A percentile compares a stretch with the other conserved stretches of the same genome.
Evolutionary conservation across 2,888 invertebrate genomes (phyloP).

Genomic region (Drosophila silvestris): DNA sequence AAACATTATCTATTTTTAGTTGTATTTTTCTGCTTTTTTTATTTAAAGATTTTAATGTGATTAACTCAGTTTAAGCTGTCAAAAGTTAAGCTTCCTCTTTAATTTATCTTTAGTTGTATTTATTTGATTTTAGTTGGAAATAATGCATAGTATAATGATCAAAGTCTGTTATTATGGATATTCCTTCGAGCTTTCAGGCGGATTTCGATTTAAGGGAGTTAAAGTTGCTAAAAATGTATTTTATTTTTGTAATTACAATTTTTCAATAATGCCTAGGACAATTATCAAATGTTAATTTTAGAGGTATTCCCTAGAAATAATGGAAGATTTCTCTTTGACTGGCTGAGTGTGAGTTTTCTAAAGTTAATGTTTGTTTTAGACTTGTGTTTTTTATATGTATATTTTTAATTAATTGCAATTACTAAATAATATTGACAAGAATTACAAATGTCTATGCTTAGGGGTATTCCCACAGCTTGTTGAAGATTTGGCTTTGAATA

Average conservation of each 20-base stretch:
- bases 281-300: background rate
- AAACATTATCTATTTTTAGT: background rate
- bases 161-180: background rate
- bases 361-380: background rate
- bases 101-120: background rate
- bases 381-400: background rate
- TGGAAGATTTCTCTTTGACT: too few species aligned
- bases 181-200: background rate
- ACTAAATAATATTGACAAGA: background rate
- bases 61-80: background rate
- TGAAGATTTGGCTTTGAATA: background rate
- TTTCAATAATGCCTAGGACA: background rate
- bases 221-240: background rate
- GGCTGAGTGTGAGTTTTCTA: too few species aligned
- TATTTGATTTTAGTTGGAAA: background rate
- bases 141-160: background rate
- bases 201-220: accelerated
- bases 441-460: background rate
- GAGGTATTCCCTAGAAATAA: background rate
- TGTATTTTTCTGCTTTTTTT: background rate
- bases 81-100: background rate
- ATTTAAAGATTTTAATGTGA: background rate
- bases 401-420: background rate
- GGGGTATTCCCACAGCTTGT: background rate
- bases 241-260: background rate